phyloP scores from a whole-genome alignment of 2,888 invertebrate species.

The Plebejus melissa region DNA sequence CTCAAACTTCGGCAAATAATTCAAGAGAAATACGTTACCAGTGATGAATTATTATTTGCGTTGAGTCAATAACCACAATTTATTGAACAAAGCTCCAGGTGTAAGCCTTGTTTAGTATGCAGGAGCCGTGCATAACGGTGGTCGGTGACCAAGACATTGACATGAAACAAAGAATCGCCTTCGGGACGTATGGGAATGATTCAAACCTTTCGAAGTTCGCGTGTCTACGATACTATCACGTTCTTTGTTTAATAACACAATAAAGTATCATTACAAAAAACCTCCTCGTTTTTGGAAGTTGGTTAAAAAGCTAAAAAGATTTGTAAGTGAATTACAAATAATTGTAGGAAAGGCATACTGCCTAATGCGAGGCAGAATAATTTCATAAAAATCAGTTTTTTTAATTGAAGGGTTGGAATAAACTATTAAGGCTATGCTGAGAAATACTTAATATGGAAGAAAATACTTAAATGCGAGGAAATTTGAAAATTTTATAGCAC shows the following conservation, averaged over 20 bases:
- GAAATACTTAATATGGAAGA: no score
- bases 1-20: neutral
- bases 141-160: conserved; percentile 42
- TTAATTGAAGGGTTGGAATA: no score
- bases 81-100: neutral
- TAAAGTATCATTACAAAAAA: neutral
- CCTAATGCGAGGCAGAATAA: no score
- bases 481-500: no score
- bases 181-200: conserved; percentile 25
- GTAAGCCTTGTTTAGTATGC: conserved; percentile 51
- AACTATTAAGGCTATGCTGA: no score
- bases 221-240: neutral
- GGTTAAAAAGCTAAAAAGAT: no score
- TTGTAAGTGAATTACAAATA: no score
- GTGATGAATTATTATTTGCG: neutral
- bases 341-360: no score
- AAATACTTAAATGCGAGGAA: no score
- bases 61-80: neutral
- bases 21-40: neutral
- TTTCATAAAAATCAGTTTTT: no score
- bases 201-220: conserved; percentile 6
- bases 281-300: no score
- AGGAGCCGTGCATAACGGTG: conserved; percentile 50
- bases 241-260: neutral
- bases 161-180: conserved; percentile 44